phyloP scores from a whole-genome alignment of 2,888 invertebrate species.

The Heliconius cydno region DNA sequence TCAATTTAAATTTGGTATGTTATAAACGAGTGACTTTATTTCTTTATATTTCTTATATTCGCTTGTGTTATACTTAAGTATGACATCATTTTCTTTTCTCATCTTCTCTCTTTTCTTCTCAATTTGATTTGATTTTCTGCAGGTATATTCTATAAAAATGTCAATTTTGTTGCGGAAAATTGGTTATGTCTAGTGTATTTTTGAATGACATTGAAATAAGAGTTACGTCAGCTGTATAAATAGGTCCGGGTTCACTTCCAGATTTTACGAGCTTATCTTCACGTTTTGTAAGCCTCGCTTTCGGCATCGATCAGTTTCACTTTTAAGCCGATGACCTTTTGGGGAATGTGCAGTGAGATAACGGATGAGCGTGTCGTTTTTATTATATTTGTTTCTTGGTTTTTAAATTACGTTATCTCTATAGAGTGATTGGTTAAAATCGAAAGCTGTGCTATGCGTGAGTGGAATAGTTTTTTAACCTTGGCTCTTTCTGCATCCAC shows the following conservation, averaged over 20 bases:
- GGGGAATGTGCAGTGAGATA: conserved; percentile 71
- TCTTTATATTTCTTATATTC: neutral
- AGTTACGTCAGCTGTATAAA: conserved; percentile 65
- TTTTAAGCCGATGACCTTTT: conserved; percentile 77
- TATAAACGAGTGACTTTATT: neutral
- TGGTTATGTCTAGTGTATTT: neutral
- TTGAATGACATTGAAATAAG: conserved; percentile 67
- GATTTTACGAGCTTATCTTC: conserved; percentile 55
- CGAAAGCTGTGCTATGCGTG: conserved; percentile 38
- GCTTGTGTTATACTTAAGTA: neutral
- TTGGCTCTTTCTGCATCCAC: conserved; percentile 56
- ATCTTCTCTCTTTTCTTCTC: too few species aligned
- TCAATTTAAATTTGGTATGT: conserved; percentile 21
- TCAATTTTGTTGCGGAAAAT: neutral
- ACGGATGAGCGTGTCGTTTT: conserved; percentile 67
- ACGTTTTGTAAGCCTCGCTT: conserved; percentile 70
- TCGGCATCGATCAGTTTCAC: conserved; percentile 76
- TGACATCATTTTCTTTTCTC: neutral
- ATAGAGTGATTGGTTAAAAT: conserved; percentile 7
- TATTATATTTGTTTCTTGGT: conserved; percentile 45
- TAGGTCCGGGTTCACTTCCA: conserved; percentile 57
- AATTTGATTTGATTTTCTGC: neutral
- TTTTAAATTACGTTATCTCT: neutral
- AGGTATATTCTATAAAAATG: neutral
- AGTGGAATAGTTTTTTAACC: conserved; percentile 51